Evolutionary conservation across 2,888 invertebrate genomes (phyloP), one percentile per base, ranked within the genome.

Genomic region (Kryphioiulus occultus): DNA sequence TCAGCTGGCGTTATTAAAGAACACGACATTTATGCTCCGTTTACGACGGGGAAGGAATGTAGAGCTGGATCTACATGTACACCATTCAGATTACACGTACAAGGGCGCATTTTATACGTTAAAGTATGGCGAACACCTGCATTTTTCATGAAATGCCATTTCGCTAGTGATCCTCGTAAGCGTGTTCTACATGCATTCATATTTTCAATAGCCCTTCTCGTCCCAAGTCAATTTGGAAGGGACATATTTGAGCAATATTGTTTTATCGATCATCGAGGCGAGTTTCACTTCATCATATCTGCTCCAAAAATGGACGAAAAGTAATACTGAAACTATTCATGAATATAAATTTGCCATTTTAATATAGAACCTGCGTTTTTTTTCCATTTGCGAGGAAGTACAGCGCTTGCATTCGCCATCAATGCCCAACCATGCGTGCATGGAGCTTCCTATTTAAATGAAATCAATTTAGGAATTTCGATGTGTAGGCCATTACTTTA

Each of bases 321-420:
- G 68, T 68, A 68, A 68, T 68, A 68, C 68, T 68, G 68, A 68
- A 68, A 26, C 68, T 68, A 68, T 68, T 68, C 68, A 68, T 68
- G 68, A 68, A 68, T 68, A 68, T 68, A 68, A 68, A 68, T 68
- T 68, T 68, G 22, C 9, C 68, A 22, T 59, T 68, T 68, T 68
- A 68, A 26, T 26, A 68, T 68, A 68, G 26, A 26, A 68, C 68
- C 12, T 4, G 68, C 7, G 22, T 39, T 68, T 68, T 59, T 68
- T 68, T 26, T 68, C 26, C 68, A 68, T 68, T 68, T 68, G 22
- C 68, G n/a, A 68, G 22, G 22, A 22, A 26, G 68, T 22, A 26
- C 68, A 68, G 68, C 26, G 26, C 19, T 5, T 68, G 68, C 68
- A n/a, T 53, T 53, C 53, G 19, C 53, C 53, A 53, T 4, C 68